Conservation (phyloP, 2,888 invertebrate genomes). For the Caenorhabditis sp. region DNA sequence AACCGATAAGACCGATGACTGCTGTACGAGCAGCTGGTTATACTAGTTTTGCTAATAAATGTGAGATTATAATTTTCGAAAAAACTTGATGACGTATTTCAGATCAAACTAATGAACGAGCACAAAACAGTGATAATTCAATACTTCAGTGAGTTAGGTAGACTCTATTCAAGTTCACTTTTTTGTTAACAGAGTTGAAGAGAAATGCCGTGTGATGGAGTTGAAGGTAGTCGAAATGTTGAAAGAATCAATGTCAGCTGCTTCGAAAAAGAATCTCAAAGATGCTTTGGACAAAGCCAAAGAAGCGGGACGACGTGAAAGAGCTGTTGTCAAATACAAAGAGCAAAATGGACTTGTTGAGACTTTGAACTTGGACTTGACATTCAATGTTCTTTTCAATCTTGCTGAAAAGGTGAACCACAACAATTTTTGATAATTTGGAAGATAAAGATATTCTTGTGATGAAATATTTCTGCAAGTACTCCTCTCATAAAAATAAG, state of each 20-base stretch:
- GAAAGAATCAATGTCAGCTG: constrained; percentile 85
- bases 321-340: constrained; percentile 86
- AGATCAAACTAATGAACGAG: constrained; percentile 45
- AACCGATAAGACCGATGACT: constrained; percentile 84
- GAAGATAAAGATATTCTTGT: no score
- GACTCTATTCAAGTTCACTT: neutral
- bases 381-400: constrained; percentile 93
- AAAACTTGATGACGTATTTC: constrained; percentile 3
- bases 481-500: neutral
- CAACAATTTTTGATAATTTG: no score
- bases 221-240: constrained; percentile 86
- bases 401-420: constrained; percentile 80
- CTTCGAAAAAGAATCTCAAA: constrained; percentile 74
- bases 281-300: constrained; percentile 88
- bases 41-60: constrained; percentile 78
- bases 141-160: constrained; percentile 9
- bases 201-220: constrained; percentile 88
- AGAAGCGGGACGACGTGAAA: constrained; percentile 91
- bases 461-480: no score
- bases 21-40: constrained; percentile 96
- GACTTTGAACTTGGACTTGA: constrained; percentile 90
- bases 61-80: constrained; percentile 3
- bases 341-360: constrained; percentile 88
- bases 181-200: constrained; percentile 80
- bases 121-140: constrained; percentile 8